Evolutionary conservation across 2,113 vertebrate genomes (phyloP).

Genomic region (Crotalus helleri): DNA sequence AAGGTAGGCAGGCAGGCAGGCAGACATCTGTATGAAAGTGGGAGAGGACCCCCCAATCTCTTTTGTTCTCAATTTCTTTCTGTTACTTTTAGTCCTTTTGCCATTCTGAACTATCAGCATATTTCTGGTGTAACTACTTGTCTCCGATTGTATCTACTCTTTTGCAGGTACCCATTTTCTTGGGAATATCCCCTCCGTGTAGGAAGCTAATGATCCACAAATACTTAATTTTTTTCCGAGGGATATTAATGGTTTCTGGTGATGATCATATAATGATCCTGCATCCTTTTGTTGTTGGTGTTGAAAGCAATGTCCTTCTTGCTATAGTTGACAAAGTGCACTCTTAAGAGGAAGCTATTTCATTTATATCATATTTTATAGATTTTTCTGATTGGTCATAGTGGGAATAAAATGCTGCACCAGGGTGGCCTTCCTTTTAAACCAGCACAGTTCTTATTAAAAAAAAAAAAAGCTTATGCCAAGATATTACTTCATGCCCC

Average conservation of each 20-base stretch:
- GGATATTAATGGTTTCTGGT: background rate
- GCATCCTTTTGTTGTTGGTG: no score
- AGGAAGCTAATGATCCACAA: background rate
- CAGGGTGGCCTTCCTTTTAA: background rate
- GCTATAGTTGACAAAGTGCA: background rate
- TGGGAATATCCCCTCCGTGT: background rate
- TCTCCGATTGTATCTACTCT: background rate
- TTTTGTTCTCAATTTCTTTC: background rate
- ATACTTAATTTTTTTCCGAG: background rate
- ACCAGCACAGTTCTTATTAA: background rate
- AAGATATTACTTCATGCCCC: background rate
- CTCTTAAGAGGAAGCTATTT: background rate
- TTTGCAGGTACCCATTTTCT: background rate
- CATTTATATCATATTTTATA: background rate
- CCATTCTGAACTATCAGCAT: background rate
- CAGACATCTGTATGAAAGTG: background rate
- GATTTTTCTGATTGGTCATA: background rate
- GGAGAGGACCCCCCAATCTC: background rate
- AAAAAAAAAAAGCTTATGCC: background rate
- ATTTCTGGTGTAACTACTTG: background rate
- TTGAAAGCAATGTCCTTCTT: background rate
- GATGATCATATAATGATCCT: background rate
- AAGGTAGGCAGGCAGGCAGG: background rate
- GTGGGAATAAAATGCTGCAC: background rate
- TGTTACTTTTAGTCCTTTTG: no score